Base-by-base conservation (phyloP, 2,888 invertebrate genomes). In the Drosophila testacea region DNA sequence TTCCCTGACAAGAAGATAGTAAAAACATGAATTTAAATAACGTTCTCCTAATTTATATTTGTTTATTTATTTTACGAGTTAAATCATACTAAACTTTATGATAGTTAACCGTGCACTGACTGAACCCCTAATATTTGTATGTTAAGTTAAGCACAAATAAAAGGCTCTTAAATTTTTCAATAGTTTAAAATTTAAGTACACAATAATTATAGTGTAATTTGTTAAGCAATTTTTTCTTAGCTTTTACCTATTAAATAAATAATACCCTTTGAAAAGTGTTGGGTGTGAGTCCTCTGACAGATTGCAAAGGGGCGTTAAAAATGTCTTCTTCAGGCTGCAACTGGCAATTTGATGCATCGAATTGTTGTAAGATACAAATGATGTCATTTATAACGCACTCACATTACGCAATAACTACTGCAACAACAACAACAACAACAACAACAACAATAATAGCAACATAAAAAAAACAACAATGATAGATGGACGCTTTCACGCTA, bases 401-500 rank as follows among this genome's bases (percentile, higher is more conserved):
- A 46, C 44, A 70, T 86, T 81, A 80, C 66, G 80, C 50, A 83
- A 86, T 55, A 22, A 28, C 51, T 39, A 38, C 52, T 13, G 46
- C 62, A 77, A 56, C 64, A 76, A 41, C 36, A 55, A 51, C 30
- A 62, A 44, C 6, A 68, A 61, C n/a, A n/a, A n/a, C n/a, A n/a
- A 56, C 48, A 71, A 51, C 30, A 62, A 44, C 6, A 68, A 61
- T 30, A 60, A n/a, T 10, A 46, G 52, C 57, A n/a, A 41, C 28
- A 50, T 39, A 6, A 16, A 30, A 7, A 56, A 22, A 63, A 52
- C 52, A 65, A 46, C 36, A 50, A 41, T 39, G 57, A 54, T 57
- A 51, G 34, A 57, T 63, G 51, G 51, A 48, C 63, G 69, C 86
- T 83, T 86, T 86, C 86, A 81, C 86, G 83, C 79, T 67, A 86